Evolutionary conservation across 2,797 vertebrate species (phyloP).

Genomic region (Onychomys arenicola): DNA sequence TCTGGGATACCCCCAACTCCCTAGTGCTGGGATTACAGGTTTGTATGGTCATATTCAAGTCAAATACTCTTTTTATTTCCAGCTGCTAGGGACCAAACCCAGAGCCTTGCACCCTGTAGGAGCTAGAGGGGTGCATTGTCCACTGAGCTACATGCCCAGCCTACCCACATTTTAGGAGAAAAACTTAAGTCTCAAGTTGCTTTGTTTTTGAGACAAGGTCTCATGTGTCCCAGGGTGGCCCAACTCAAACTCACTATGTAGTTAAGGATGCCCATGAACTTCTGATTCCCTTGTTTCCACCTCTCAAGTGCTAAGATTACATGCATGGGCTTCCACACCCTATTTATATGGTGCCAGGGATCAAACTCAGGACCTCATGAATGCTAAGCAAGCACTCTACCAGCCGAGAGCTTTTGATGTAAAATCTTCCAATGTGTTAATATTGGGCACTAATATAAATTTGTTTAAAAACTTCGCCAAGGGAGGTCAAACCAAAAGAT

Average conservation of each 20-base stretch:
- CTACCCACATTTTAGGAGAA: not conserved
- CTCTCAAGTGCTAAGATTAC: not conserved
- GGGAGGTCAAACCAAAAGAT: slow-evolving; percentile 23
- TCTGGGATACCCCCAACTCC: not conserved
- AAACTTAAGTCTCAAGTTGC: not conserved
- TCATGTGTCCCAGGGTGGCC: not conserved
- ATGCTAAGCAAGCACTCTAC: not conserved
- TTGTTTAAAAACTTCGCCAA: slow-evolving; percentile 56
- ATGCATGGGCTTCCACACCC: not conserved
- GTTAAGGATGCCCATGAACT: not conserved
- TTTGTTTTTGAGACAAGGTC: not conserved
- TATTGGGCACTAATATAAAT: slow-evolving; percentile 36
- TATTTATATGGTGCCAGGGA: not conserved
- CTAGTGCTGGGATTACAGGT: not conserved
- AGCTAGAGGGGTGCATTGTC: not conserved
- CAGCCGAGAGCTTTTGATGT: not conserved
- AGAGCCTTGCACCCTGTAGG: not conserved
- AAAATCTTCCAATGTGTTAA: slow-evolving; percentile 41
- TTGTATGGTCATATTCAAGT: not conserved
- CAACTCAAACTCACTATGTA: not conserved
- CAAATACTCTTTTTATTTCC: not conserved
- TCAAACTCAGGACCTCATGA: not conserved
- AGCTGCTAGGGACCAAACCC: not conserved
- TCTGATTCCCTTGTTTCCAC: not conserved
- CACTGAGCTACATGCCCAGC: not conserved